Conservation (phyloP, 2,888 invertebrate genomes). For the Papilio demoleus region DNA sequence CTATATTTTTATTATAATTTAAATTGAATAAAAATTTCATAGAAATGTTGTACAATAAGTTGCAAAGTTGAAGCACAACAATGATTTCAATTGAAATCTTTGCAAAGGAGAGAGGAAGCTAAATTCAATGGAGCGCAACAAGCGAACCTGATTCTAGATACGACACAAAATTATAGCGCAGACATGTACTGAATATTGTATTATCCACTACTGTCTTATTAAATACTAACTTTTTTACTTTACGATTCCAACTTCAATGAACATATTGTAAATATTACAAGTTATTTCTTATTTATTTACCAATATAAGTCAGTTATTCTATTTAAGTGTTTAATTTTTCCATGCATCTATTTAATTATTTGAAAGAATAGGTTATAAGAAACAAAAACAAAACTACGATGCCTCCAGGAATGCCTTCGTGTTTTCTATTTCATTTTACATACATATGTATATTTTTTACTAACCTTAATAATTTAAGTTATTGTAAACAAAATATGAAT, state of each 20-base stretch:
- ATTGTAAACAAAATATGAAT: too few relatives aligned
- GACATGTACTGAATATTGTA: conserved; percentile 39
- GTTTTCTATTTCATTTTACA: too few relatives aligned
- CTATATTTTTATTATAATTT: conserved; percentile 9
- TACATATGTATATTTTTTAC: too few relatives aligned
- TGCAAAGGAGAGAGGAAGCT: conserved; percentile 40
- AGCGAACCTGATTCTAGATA: conserved; percentile 42
- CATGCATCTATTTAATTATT: too few relatives aligned
- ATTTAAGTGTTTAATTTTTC: too few relatives aligned
- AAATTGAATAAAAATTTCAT: conserved; percentile 31
- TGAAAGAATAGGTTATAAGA: too few relatives aligned
- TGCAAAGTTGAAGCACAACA: conserved; percentile 39
- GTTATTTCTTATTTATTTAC: not conserved
- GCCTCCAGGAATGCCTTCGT: too few relatives aligned
- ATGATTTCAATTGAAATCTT: conserved; percentile 42
- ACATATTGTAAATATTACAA: not conserved
- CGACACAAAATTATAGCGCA: conserved; percentile 40
- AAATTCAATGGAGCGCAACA: conserved; percentile 42
- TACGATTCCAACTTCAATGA: not conserved
- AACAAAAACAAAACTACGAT: too few relatives aligned
- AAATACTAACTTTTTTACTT: conserved; percentile 15
- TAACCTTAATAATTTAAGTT: too few relatives aligned
- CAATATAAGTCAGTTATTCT: too few relatives aligned
- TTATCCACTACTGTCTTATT: conserved; percentile 30
- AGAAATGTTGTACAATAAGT: conserved; percentile 38